These are phyloP conservation scores for Gobionotothen gibberifrons DNA, from an alignment of 2,797 vertebrate species.

Conservation along the genomic window DNA sequence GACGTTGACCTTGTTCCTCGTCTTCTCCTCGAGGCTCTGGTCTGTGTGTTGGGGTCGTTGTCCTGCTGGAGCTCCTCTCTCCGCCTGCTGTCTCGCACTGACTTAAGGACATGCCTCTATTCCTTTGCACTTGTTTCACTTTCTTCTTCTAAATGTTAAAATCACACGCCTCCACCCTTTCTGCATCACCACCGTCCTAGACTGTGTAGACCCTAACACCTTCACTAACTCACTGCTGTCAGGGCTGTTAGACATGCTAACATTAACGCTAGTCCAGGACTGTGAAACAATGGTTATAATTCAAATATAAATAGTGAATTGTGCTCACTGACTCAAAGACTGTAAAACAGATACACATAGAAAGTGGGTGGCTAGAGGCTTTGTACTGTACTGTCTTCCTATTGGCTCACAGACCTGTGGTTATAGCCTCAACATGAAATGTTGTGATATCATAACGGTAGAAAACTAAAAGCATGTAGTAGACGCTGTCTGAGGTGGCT, in stretches of 20 bases:
- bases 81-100: background rate
- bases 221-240: background rate
- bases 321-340: too few species aligned
- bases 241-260: background rate
- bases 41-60: conserved; percentile 18
- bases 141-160: background rate
- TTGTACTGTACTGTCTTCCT: too few species aligned
- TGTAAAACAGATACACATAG: too few species aligned
- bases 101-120: background rate
- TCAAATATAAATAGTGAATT: background rate
- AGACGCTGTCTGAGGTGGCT: background rate
- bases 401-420: background rate
- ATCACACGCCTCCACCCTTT: too few species aligned
- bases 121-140: background rate
- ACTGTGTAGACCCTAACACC: background rate
- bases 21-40: conserved; percentile 4
- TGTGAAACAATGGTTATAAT: background rate
- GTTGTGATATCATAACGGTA: background rate
- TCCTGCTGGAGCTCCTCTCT: conserved; percentile 1
- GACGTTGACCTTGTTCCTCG: conserved; percentile 10
- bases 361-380: too few species aligned
- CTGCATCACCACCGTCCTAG: too few species aligned
- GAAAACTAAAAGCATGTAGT: background rate
- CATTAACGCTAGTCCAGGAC: background rate
- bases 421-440: background rate